These are phyloP conservation scores for Anarsia innoxiella DNA, from an alignment of 2,888 invertebrate species.

Conservation along the genomic window DNA sequence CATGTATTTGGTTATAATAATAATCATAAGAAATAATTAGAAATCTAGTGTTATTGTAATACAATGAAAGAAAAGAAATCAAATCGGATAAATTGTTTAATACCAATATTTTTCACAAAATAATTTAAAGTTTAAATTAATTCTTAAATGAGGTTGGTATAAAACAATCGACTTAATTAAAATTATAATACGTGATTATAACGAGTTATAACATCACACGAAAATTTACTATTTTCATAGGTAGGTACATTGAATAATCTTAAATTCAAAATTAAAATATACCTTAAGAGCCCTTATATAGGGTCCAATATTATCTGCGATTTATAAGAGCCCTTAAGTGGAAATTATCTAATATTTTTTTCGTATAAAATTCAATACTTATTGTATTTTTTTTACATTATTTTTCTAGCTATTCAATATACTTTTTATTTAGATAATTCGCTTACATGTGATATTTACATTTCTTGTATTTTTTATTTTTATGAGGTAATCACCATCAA, in stretches of 20 bases:
- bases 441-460: conserved; percentile 23
- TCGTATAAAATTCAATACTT: conserved; percentile 57
- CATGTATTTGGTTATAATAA: background rate
- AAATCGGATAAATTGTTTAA: conserved; percentile 37
- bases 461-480: background rate
- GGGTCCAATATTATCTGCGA: no score
- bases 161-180: conserved; percentile 6
- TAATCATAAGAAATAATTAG: conserved; percentile 9
- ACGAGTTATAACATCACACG: conserved; percentile 38
- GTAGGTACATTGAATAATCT: no score
- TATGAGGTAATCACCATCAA: conserved; percentile 1
- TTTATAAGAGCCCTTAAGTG: background rate
- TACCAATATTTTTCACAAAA: conserved; percentile 46
- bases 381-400: conserved; percentile 38
- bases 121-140: conserved; percentile 36
- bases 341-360: conserved; percentile 21
- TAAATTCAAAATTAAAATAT: no score
- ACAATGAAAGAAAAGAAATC: conserved; percentile 22
- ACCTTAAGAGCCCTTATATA: no score
- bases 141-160: conserved; percentile 16
- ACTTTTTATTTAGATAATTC: background rate
- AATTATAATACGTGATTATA: conserved; percentile 20
- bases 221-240: conserved; percentile 18
- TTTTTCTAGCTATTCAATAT: background rate
- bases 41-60: no score